These are phyloP conservation scores for Diloba caeruleocephala DNA, from an alignment of 2,888 invertebrate species.

Conservation along the genomic window DNA sequence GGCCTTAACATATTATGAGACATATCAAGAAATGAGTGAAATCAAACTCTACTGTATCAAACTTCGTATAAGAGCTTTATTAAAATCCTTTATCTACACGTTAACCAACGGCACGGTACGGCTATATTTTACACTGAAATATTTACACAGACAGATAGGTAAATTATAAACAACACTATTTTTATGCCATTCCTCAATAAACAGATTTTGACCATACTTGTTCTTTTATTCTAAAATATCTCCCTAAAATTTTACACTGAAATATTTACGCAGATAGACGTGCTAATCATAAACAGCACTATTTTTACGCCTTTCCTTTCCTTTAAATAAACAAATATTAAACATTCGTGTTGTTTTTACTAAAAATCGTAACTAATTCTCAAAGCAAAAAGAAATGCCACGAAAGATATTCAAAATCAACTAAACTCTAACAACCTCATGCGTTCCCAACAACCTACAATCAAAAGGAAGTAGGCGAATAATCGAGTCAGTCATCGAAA, in stretches of 20 bases:
- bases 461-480: neutral
- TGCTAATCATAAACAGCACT: too few relatives aligned
- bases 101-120: conserved; percentile 60
- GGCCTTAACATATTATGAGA: conserved; percentile 58
- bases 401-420: conserved; percentile 6
- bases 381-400: conserved; percentile 1
- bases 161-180: conserved; percentile 62
- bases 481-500: conserved; percentile 1
- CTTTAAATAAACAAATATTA: too few relatives aligned
- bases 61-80: conserved; percentile 67
- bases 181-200: conserved; percentile 81
- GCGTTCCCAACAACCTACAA: neutral
- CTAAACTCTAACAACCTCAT: neutral
- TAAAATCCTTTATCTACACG: conserved; percentile 66
- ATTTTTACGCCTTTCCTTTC: too few relatives aligned
- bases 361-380: conserved; percentile 7
- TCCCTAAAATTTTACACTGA: neutral
- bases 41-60: conserved; percentile 60
- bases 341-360: too few relatives aligned
- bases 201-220: conserved; percentile 66
- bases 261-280: too few relatives aligned
- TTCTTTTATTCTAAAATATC: conserved; percentile 57
- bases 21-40: conserved; percentile 59
- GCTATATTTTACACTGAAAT: conserved; percentile 62
- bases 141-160: conserved; percentile 55